phyloP scores from a whole-genome alignment of 2,888 invertebrate species.

The Phengaris arion region DNA sequence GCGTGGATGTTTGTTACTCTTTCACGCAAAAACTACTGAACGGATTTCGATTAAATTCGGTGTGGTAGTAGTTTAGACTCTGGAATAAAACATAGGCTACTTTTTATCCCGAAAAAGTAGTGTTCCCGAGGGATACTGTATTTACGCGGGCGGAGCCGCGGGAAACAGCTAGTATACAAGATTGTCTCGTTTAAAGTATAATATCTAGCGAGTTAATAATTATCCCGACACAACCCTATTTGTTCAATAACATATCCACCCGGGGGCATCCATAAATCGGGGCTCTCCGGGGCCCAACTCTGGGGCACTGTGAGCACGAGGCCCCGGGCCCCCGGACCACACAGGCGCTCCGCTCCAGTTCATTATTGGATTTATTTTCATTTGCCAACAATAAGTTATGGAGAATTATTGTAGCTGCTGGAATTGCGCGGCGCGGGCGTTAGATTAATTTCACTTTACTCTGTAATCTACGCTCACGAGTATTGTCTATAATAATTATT shows the following conservation, averaged over 20 bases:
- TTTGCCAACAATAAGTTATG: conserved; percentile 1
- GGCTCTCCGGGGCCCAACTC: not conserved
- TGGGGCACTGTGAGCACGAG: not conserved
- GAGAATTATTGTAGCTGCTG: conserved; percentile 16
- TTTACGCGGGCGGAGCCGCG: no score
- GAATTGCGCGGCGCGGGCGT: not conserved
- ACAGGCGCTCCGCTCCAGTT: conserved; percentile 6
- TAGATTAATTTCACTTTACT: not conserved
- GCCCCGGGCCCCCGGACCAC: conserved; percentile 6
- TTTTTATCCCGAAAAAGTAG: no score
- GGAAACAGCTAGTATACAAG: no score
- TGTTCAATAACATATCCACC: not conserved
- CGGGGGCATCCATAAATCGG: conserved; percentile 6
- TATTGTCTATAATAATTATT: not conserved
- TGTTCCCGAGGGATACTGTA: no score
- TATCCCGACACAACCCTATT: not conserved
- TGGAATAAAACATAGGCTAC: no score
- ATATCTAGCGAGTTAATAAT: not conserved
- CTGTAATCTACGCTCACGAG: not conserved
- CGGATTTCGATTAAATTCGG: no score
- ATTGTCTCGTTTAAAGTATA: no score
- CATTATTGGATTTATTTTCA: conserved; percentile 19
- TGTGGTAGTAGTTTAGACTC: no score
- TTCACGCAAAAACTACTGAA: no score
- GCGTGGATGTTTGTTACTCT: no score